phyloP scores from a whole-genome alignment of 2,113 vertebrate species.

The Acrocephalus kingi region DNA sequence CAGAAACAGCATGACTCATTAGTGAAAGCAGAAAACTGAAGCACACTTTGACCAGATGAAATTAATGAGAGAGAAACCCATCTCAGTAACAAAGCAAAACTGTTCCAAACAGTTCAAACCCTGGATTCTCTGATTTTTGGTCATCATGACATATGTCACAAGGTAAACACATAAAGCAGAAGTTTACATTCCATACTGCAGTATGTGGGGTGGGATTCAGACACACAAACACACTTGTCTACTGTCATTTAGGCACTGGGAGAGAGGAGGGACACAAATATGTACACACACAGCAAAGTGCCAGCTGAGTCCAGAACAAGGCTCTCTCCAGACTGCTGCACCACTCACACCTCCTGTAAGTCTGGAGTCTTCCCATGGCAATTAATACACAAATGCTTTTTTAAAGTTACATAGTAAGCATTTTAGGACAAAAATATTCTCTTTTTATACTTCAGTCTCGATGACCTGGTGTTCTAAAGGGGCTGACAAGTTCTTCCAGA shows the following conservation, averaged over 20 bases:
- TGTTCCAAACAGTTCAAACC: not conserved
- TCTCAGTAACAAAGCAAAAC: not conserved
- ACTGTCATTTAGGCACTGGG: not conserved
- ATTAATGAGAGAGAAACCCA: not conserved
- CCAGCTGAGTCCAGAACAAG: not conserved
- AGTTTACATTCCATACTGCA: not conserved
- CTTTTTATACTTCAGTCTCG: not conserved
- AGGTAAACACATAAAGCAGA: not conserved
- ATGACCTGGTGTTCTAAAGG: not conserved
- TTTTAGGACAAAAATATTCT: not conserved
- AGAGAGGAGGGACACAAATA: not conserved
- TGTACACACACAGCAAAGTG: not conserved
- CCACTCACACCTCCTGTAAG: accelerated
- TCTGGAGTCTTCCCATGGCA: not conserved
- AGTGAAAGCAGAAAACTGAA: not conserved
- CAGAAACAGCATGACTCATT: not conserved
- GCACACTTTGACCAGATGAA: not conserved
- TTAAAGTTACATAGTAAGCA: not conserved
- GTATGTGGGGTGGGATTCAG: not conserved
- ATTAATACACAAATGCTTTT: not conserved
- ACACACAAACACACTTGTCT: not conserved
- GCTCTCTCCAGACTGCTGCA: not conserved
- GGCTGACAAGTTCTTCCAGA: not conserved
- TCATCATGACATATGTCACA: not conserved
- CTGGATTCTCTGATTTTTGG: not conserved